These are phyloP conservation scores for Paragorgia papillata DNA, from an alignment of 92 coral and sea anemone species.

Conservation along the genomic window DNA sequence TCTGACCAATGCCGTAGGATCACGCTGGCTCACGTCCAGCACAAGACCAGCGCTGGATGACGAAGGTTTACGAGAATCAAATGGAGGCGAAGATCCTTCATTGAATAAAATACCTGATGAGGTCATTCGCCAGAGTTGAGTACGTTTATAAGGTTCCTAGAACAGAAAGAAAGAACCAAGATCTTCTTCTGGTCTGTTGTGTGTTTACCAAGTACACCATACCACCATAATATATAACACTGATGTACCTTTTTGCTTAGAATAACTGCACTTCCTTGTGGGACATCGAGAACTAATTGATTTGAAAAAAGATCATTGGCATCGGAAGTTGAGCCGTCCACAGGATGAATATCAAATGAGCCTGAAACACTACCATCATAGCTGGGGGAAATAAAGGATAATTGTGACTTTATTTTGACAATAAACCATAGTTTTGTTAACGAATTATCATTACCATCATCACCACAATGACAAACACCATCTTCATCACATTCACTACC, in stretches of 20 bases:
- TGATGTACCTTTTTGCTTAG: slow-evolving; percentile 91
- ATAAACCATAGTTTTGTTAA: too few species aligned
- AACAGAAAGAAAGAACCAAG: background rate
- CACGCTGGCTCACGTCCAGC: slow-evolving; percentile 88
- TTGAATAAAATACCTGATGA: slow-evolving; percentile 82
- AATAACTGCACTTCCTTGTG: slow-evolving; percentile 94
- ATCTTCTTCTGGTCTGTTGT: too few species aligned
- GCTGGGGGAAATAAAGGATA: slow-evolving; percentile 40
- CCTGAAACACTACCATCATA: slow-evolving; percentile 76
- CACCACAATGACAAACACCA: too few species aligned
- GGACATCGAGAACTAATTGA: slow-evolving; percentile 93
- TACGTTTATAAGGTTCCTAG: slow-evolving; percentile 91
- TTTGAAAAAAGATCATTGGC: slow-evolving; percentile 63
- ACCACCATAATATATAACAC: too few species aligned
- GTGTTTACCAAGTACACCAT: background rate
- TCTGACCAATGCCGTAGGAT: slow-evolving; percentile 67
- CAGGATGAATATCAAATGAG: slow-evolving; percentile 68
- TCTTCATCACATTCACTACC: too few species aligned
- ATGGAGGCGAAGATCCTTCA: slow-evolving; percentile 91
- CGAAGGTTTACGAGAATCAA: slow-evolving; percentile 86
- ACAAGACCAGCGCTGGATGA: slow-evolving; percentile 88
- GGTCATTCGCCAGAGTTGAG: slow-evolving; percentile 99
- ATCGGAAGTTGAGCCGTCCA: slow-evolving; percentile 24
- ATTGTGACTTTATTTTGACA: background rate
- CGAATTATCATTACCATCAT: background rate